Evolutionary conservation across 2,888 invertebrate genomes (phyloP), one percentile per base, ranked within the genome.

Genomic region (Rotaria macrura): DNA sequence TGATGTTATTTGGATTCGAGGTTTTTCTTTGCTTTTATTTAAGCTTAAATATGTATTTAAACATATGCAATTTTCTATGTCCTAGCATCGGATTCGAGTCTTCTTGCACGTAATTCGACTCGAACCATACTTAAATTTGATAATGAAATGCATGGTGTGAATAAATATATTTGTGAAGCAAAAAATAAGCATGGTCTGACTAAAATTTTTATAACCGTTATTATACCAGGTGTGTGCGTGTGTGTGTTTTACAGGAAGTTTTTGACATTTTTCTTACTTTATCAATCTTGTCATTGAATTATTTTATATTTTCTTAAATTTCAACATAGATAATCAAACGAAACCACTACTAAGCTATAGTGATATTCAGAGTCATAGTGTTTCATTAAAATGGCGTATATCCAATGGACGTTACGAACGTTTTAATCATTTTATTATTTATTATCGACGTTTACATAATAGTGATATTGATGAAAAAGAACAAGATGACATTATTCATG

Each of bases 381-480:
- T 79, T 79, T 23, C 43, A 43, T 43, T 79, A 43, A 10, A 17
- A 9, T 79, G 79, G 79, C 40, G 43, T 25, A n/a, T 79, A n/a
- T 79, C 79, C 2, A 79, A 79, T n/a, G 79, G 43, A 25, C 40
- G 43, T 43, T 79, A 79, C n/a, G 43, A 79, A 23, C 40, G 79
- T 25, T 79, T 79, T n/a, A 79, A 79, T 79, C 79, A 79, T 79
- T 79, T 79, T 79, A 79, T 79, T 43, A 43, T 79, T 43, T 79
- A 79, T 79, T 79, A 79, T 40, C 43, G 79, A 7, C 79, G 79
- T n/a, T 43, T 40, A 43, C 40, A 79, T 23, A n/a, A 79, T 43
- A 25, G 25, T 43, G 40, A 43, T 25, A 34, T 14, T 43, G 17
- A 23, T n/a, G 43, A 43, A 40, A 34, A 65, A 29, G 34, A 29